Percentiles rank a stretch among this genome's conserved stretches.
Evolutionary conservation across 2,113 vertebrate species (phyloP).

Genomic region (Numenius arquata): DNA sequence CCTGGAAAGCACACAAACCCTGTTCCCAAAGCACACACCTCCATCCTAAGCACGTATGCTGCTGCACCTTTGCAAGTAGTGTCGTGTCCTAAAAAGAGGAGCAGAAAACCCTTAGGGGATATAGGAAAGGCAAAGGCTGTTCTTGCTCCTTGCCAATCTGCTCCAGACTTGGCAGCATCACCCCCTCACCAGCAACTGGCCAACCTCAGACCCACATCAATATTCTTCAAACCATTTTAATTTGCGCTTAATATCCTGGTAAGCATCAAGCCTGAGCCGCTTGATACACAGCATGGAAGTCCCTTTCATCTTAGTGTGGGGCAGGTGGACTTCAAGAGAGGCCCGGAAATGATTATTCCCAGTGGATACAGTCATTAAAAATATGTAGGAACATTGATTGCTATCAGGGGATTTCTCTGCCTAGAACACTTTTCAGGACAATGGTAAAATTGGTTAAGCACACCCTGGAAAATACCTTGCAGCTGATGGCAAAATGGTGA

Average conservation of each 20-base stretch:
- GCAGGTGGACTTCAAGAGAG: conserved; percentile 42
- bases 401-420: conserved; percentile 61
- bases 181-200: not conserved
- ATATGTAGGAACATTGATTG: conserved; percentile 43
- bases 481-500: conserved; percentile 73
- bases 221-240: conserved; percentile 30
- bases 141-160: conserved; percentile 21
- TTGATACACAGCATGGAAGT: conserved; percentile 16
- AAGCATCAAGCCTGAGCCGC: not conserved
- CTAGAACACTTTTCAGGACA: conserved; percentile 64
- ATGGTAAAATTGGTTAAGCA: conserved; percentile 64
- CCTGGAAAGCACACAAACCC: conserved; percentile 47
- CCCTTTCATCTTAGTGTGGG: conserved; percentile 56
- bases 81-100: conserved; percentile 43
- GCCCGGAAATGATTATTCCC: conserved; percentile 14
- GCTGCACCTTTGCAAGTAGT: conserved; percentile 30
- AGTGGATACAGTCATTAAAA: conserved; percentile 48
- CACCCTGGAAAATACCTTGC: conserved; percentile 76
- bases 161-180: conserved; percentile 6
- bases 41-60: conserved; percentile 34
- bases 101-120: conserved; percentile 24
- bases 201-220: conserved; percentile 34
- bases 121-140: conserved; percentile 29
- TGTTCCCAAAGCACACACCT: conserved; percentile 43
- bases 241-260: conserved; percentile 21